These are phyloP conservation scores for Gulo gulo DNA, from an alignment of 2,113 vertebrate species.

Conservation along the genomic window DNA sequence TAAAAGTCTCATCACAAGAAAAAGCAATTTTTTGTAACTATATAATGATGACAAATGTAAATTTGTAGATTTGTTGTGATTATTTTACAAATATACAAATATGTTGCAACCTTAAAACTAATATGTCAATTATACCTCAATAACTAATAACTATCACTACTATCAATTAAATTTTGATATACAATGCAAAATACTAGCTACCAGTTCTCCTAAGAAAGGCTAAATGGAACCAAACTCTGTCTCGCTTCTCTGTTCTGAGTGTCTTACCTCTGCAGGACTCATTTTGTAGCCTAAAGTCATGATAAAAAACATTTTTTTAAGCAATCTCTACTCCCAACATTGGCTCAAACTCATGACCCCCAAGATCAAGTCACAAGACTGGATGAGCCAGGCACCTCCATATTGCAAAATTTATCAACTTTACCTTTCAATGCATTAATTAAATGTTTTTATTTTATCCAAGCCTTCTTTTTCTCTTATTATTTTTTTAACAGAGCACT, in stretches of 20 bases:
- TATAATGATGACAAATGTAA: background rate
- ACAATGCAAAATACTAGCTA: background rate
- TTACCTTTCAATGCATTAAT: background rate
- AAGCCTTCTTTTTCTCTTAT: background rate
- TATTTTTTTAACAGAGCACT: background rate
- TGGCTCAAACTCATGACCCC: background rate
- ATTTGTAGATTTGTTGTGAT: background rate
- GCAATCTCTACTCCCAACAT: background rate
- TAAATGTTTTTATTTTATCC: background rate
- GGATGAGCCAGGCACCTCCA: background rate
- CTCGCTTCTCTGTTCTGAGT: background rate
- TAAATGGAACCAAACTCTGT: background rate
- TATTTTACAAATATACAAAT: background rate
- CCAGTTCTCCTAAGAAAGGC: background rate
- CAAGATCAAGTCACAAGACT: background rate
- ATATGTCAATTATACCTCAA: background rate
- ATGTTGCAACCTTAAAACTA: background rate
- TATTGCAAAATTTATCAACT: background rate
- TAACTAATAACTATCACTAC: background rate
- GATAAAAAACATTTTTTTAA: background rate
- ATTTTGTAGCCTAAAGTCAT: background rate
- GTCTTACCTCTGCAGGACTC: background rate
- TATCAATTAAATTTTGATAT: background rate
- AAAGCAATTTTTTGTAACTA: background rate
- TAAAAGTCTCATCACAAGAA: background rate